Percentiles rank a stretch among this genome's conserved stretches.
Evolutionary conservation across 2,888 invertebrate genomes (phyloP).

Genomic region (Oligia strigilis): DNA sequence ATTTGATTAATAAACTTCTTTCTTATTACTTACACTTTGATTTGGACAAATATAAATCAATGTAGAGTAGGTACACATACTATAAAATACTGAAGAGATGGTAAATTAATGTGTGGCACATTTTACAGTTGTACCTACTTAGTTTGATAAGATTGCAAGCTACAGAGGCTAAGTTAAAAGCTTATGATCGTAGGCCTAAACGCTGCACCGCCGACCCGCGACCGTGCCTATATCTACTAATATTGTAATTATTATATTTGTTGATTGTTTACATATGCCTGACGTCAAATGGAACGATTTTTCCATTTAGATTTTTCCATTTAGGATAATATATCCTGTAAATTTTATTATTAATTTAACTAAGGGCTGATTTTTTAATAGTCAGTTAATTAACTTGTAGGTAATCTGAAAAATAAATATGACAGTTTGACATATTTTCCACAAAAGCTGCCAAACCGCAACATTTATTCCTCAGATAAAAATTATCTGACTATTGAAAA

Average conservation of each 20-base stretch:
- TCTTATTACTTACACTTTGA: no score
- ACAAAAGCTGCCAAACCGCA: background rate
- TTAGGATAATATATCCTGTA: no score
- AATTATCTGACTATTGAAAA: background rate
- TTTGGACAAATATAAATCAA: background rate
- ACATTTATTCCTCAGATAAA: background rate
- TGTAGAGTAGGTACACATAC: background rate
- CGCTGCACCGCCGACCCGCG: conserved; percentile 18
- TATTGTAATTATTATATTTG: background rate
- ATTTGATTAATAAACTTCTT: background rate
- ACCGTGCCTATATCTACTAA: background rate
- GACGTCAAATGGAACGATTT: background rate
- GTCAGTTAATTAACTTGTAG: background rate
- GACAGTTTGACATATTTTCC: background rate
- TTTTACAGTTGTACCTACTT: background rate
- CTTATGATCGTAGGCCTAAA: conserved; percentile 39
- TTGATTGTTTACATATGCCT: background rate
- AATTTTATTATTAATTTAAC: background rate
- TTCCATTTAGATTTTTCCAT: no score
- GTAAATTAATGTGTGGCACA: background rate
- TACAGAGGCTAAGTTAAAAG: background rate
- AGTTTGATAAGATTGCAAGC: background rate
- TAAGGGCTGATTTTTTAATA: background rate
- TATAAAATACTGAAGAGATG: background rate
- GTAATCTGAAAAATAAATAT: background rate